Base-by-base conservation (phyloP, 2,888 invertebrate genomes). In the Rhagium mordax region DNA sequence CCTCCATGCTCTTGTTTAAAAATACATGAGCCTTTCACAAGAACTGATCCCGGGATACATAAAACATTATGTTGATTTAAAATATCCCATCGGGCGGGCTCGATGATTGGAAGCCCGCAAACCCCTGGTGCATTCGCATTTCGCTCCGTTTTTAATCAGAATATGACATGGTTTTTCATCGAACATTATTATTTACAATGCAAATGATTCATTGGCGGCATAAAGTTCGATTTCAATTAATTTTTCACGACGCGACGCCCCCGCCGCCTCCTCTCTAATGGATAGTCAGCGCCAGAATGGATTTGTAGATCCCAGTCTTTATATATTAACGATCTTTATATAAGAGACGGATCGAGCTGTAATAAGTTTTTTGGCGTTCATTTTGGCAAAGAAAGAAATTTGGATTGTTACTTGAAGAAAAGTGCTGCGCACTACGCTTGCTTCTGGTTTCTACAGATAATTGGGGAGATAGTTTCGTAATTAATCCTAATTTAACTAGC, bases 31-130 rank as follows among this genome's bases (percentile, higher is more conserved):
- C 8, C 16, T 16, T 68, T 48, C 27, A 15, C 10, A 15, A n/a
- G 27, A 18, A 51, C 18, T 15, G 18, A 65, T n/a, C 53, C 18
- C 18, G 7, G 15, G 48, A 70, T 70, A 53, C 69, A 61, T 70
- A 70, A 61, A 70, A 61, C 69, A 70, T 61, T 61, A 61, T 51
- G 69, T 61, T 70, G 60, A 70, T 70, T 70, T 61, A 41, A 29
- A 53, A 57, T 48, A 15, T 47, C 24, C 15, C 51, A 61, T 2
- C 16, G 7, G 53, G 51, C 18, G 29, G 51, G 65, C 29, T 15
- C 7, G 20, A 27, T 65, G 53, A 53, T 53, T 65, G 41, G 59
- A 49, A 68, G 53, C 53, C 33, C 21, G 53, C 29, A 41, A 33
- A 55, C 13, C 21, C 16, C 29, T 29, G 59, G 33, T 29, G 10